A percentile compares a stretch with the other conserved stretches of the same genome.
These are phyloP conservation scores for Aphelocoma californica DNA, from an alignment of 2,797 vertebrate species.

Conservation along the genomic window DNA sequence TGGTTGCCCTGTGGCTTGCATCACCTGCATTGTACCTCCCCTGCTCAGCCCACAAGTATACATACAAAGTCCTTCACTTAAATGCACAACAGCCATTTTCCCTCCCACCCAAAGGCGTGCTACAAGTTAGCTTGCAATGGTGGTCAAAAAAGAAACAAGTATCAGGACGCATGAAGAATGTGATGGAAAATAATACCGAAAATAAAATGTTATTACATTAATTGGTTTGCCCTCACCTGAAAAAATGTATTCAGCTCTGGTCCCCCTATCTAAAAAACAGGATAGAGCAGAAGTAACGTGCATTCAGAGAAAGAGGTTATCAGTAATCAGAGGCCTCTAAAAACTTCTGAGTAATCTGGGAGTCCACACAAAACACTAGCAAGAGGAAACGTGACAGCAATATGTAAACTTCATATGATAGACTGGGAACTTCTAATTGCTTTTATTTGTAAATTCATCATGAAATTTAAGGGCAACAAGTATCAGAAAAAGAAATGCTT, in stretches of 20 bases:
- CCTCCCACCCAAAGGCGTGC: background rate
- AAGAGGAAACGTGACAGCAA: background rate
- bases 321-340: background rate
- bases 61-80: background rate
- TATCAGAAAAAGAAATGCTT: background rate
- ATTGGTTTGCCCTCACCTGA: slow-evolving; percentile 25
- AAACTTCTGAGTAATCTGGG: background rate
- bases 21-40: background rate
- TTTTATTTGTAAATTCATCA: background rate
- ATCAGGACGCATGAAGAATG: background rate
- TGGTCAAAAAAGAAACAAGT: background rate
- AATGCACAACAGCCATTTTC: background rate
- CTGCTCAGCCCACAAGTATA: background rate
- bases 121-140: background rate
- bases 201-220: background rate
- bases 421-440: background rate
- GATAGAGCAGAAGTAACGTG: slow-evolving; percentile 14
- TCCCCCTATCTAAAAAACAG: slow-evolving; percentile 33
- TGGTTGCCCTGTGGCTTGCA: background rate
- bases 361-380: background rate
- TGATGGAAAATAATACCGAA: background rate
- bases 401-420: background rate
- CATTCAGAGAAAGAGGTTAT: background rate
- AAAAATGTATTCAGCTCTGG: slow-evolving; percentile 45
- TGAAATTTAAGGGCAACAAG: background rate